Evolutionary conservation across 2,888 invertebrate genomes (phyloP), one percentile per base, ranked within the genome.

Genomic region (Theretra japonica): DNA sequence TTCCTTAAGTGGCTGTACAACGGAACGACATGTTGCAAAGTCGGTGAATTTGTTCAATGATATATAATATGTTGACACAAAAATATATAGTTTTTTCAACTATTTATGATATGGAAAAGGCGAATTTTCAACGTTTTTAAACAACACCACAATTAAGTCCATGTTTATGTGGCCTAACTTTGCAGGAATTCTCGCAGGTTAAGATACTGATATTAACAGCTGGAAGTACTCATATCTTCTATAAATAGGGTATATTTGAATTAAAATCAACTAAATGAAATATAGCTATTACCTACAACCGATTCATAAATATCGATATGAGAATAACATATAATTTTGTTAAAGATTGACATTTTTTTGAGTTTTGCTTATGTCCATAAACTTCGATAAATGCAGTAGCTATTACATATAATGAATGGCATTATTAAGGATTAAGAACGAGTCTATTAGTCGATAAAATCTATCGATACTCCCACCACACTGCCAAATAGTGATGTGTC

Each of bases 11-110:
- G 60, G n/a, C 41, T 48, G 21, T 33, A 62, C 17, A 65, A 65
- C 48, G 41, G 41, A 65, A 65, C 65, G 48, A 23, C 23, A 23
- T 65, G 41, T 65, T 48, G 65, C 65, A 65, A 65, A 65, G 65
- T 65, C 65, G 65, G 48, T 65, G 41, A 65, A 65, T 21, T 30
- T 59, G 15, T 11, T 4, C n/a, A 21, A 19, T 21, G n/a, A 60
- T 33, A 19, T 19, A n/a, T n/a, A n/a, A 60, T 7, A 60, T n/a
- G 19, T 6, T 30, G 60, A 30, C 60, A 60, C 30, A 8, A 30
- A 19, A 3, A n/a, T 41, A 41, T 41, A 15, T 15, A 15, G 15
- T 3, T 41, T 41, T 11, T 41, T 41, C 41, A 41, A 3, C 3
- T 3, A 15, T 41, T 41, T 1, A 41, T 41, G n/a, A n/a, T n/a